A percentile compares a stretch with the other conserved stretches of the same genome.
phyloP scores from a whole-genome alignment of 2,113 vertebrate species.

The Callipepla squamata region DNA sequence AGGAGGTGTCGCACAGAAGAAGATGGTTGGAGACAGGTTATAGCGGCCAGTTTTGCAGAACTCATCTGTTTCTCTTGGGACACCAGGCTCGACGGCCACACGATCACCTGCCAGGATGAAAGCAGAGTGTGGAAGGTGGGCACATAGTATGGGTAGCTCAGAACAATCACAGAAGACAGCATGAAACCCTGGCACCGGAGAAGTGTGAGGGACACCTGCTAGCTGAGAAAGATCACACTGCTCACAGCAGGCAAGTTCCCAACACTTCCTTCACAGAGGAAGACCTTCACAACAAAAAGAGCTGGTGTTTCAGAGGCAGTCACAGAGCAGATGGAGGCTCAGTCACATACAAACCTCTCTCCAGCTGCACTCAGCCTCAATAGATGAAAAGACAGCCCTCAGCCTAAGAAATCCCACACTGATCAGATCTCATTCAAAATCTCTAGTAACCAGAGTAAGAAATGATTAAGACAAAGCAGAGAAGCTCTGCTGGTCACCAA shows the following conservation, averaged over 20 bases:
- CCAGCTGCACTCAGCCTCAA: not conserved
- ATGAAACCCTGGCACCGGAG: not conserved
- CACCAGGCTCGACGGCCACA: constrained; percentile 92
- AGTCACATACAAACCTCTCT: not conserved
- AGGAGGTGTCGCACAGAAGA: constrained; percentile 94
- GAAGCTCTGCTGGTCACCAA: not conserved
- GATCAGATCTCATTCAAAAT: not conserved
- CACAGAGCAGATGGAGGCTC: not conserved
- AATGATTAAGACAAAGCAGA: not conserved
- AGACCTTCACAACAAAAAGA: not conserved
- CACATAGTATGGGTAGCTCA: not conserved
- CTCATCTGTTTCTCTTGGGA: constrained; percentile 88
- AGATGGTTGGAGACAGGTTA: constrained; percentile 92
- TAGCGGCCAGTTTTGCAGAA: constrained; percentile 91
- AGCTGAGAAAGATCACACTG: not conserved
- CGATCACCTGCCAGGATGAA: constrained; percentile 84
- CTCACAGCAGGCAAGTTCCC: not conserved
- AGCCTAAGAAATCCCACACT: not conserved
- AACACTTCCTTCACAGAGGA: fast-evolving
- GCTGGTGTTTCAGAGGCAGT: not conserved
- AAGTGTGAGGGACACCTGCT: not conserved
- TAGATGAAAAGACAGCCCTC: not conserved
- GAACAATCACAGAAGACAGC: not conserved
- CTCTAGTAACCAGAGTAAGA: not conserved
- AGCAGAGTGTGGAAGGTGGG: not conserved